Evolutionary conservation across 2,113 vertebrate genomes (phyloP).

Genomic region (Ceyx melanurus): DNA sequence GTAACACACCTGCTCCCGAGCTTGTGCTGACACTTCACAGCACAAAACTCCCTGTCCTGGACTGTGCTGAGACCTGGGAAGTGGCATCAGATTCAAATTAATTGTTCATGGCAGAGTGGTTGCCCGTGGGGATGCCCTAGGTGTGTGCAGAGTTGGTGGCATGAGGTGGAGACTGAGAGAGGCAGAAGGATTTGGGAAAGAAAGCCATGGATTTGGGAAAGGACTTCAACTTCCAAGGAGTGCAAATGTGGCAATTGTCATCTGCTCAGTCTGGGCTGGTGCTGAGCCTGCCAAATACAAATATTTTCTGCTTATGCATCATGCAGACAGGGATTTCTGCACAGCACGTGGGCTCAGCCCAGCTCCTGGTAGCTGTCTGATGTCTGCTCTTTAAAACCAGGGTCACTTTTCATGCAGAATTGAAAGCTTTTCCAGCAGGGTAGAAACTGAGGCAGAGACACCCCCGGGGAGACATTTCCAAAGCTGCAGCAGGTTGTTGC

Average conservation of each 20-base stretch:
- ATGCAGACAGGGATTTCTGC: neutral
- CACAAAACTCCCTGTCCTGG: fast-evolving
- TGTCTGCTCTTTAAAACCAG: neutral
- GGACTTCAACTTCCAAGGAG: neutral
- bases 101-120: fast-evolving
- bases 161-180: neutral
- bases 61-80: neutral
- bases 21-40: neutral
- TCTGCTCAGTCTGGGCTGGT: neutral
- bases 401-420: neutral
- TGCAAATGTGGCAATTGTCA: fast-evolving
- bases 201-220: neutral
- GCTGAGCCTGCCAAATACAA: slow-evolving; percentile 15
- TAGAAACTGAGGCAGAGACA: neutral
- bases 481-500: neutral
- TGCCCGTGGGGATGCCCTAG: neutral
- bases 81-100: neutral
- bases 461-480: neutral
- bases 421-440: neutral
- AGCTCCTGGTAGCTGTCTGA: neutral
- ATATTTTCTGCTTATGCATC: slow-evolving; percentile 14
- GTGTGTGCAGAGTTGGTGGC: neutral
- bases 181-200: no score
- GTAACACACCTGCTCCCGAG: neutral
- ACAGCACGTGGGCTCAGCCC: neutral